Evolutionary conservation across 2,113 vertebrate genomes (phyloP), one percentile per base, ranked within the genome.

Genomic region (Gallinago media): DNA sequence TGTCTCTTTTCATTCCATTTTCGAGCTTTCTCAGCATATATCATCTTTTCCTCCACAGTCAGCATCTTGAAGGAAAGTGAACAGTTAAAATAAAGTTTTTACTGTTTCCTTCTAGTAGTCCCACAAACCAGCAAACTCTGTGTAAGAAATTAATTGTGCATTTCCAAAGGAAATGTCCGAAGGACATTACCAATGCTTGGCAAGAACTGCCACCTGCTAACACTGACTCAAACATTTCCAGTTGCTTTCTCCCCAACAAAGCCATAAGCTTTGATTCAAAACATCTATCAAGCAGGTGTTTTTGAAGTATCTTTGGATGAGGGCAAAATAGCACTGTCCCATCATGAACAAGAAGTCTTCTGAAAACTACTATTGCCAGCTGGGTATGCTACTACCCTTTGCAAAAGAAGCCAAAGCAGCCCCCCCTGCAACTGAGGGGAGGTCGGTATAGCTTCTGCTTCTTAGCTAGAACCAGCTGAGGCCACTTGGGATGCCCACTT

Each of bases 1-100:
- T 23, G 5, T 27, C 88, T 97, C 38, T 96, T 96, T 5, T 76
- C 91, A 32, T 90, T 98, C 97, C 94, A 97, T 11, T 94, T 86
- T 20, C 40, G 96, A 52, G 98, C 98, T 97, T 96, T 98, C 81
- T 98, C 97, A 19, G 54, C 11, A 14, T 98, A 98, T 12, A n/a
- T 19, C 15, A 91, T 86, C 89, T 96, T 98, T 59, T 98, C 96
- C 12, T 96, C 92, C 31, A 94, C 42, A 21, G 83, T 67, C 88
- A 98, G 87, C 38, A 95, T 80, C 98, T 98, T 46, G 15, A 83
- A 80, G 44, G 31, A 81, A 95, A 93, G 55, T 0, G 0, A 91
- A n/a, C 4, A 44, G 14, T 70, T 85, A 59, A 2, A 8, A n/a
- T 25, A 8, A 31, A 10, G 29, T 12, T 59, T 42, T 36, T 10